Base-by-base conservation (phyloP, 2,797 vertebrate genomes). In the Epinephelus malabaricus region DNA sequence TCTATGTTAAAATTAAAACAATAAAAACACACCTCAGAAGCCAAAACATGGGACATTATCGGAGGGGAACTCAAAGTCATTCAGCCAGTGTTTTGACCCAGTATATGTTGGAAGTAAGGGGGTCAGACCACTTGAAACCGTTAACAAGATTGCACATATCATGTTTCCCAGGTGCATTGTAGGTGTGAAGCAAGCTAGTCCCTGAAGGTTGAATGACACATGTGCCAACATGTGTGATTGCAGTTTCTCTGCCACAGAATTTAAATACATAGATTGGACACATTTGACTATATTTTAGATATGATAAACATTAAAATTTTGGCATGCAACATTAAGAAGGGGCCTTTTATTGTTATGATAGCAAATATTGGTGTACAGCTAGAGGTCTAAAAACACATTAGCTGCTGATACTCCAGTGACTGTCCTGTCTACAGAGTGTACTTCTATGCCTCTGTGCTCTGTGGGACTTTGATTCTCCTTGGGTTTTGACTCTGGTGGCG, bases 401-500 rank as follows among this genome's bases (percentile, higher is more conserved):
- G 25, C 56, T 53, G 25, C 60, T 69, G 14, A 62, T 17, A 43
- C 58, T 4, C 1, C 17, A 27, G 23, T 10, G 49, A 17, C 30
- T 66, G 27, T 10, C 34, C 13, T 76, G 34, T 49, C 64, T 76
- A 17, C 21, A 56, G 17, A 46, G 15, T 76, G 18, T 65, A 46
- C 27, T 43, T 69, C 18, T 65, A 19, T 6, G 5, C 13, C 59
- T 58, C 43, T 66, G 74, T 5, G 25, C 82, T 79, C 76, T 63
- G 73, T 12, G 30, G 81, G 54, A 75, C 61, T 78, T 53, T 69
- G 54, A 9, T 81, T 79, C 66, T 75, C 64, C 63, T 74, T 78
- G 45, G 88, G 73, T 69, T 76, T 85, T 71, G 64, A 76, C 80
- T 88, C 75, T 86, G 79, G 82, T 83, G 77, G 51, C 59, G 76